A percentile compares a stretch with the other conserved stretches of the same genome.
Evolutionary conservation across 2,888 invertebrate genomes (phyloP).

Genomic region (Callimorpha dominula): DNA sequence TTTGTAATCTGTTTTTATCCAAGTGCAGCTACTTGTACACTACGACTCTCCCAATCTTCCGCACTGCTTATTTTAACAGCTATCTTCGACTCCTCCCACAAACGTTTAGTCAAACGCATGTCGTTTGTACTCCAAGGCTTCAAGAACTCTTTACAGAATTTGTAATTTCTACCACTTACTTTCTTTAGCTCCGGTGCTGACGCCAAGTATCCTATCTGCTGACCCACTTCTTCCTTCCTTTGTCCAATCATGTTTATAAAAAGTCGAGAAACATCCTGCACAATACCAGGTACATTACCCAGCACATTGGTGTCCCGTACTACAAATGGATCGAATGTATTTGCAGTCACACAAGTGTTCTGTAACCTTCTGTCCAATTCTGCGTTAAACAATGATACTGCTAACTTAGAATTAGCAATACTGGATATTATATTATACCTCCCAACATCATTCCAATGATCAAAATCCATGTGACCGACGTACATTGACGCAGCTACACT

Average conservation of each 20-base stretch:
- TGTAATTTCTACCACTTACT: slow-evolving; percentile 71
- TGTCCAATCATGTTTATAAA: slow-evolving; percentile 70
- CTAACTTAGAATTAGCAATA: slow-evolving; percentile 85
- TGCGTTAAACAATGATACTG: slow-evolving; percentile 87
- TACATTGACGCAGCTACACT: slow-evolving; percentile 88
- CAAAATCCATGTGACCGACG: slow-evolving; percentile 74
- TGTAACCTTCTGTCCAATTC: slow-evolving; percentile 86
- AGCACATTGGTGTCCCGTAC: slow-evolving; percentile 72
- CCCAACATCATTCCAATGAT: slow-evolving; percentile 73
- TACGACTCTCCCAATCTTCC: slow-evolving; percentile 18
- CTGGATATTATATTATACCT: slow-evolving; percentile 63
- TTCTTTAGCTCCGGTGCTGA: slow-evolving; percentile 62
- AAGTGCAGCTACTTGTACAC: slow-evolving; percentile 1
- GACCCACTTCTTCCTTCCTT: slow-evolving; percentile 70
- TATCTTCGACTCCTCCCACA: slow-evolving; percentile 73
- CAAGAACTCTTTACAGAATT: slow-evolving; percentile 69
- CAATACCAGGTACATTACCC: slow-evolving; percentile 57
- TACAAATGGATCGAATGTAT: slow-evolving; percentile 87
- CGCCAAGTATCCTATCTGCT: slow-evolving; percentile 71
- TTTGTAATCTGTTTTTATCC: background rate
- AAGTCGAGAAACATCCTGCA: slow-evolving; percentile 57
- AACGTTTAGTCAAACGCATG: slow-evolving; percentile 53
- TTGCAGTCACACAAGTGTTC: slow-evolving; percentile 88
- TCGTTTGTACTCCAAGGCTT: slow-evolving; percentile 72
- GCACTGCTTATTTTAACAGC: slow-evolving; percentile 62